Conservation (phyloP, 2,888 invertebrate species). For the Clostera curtula region DNA sequence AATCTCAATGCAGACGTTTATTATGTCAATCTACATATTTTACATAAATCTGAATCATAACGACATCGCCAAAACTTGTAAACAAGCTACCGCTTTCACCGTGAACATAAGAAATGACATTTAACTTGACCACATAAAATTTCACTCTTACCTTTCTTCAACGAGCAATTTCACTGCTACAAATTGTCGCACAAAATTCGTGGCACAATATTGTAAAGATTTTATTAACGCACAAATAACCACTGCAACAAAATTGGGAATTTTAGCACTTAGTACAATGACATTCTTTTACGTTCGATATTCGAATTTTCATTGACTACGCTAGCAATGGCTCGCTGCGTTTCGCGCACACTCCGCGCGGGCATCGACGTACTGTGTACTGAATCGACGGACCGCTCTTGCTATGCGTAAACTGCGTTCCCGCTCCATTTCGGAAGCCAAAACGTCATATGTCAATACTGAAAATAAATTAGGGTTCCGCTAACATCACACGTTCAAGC, state of each 20-base stretch:
- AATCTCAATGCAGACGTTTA: too few species aligned
- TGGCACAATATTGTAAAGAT: constrained; percentile 17
- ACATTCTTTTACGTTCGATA: constrained; percentile 29
- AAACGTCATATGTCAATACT: constrained; percentile 37
- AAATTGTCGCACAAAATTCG: constrained; percentile 20
- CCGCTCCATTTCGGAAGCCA: constrained; percentile 24
- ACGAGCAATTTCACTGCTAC: constrained; percentile 14
- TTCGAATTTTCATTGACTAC: constrained; percentile 40
- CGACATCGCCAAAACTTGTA: too few species aligned
- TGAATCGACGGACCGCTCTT: constrained; percentile 27
- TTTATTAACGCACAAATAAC: constrained; percentile 31
- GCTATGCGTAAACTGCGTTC: too few species aligned
- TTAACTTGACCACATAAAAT: too few species aligned
- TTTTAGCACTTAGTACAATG: constrained; percentile 30
- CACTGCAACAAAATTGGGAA: constrained; percentile 30
- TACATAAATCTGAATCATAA: too few species aligned
- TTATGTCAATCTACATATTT: too few species aligned
- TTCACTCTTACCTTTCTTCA: constrained; percentile 29
- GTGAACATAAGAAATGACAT: constrained; percentile 1
- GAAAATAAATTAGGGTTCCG: constrained; percentile 23
- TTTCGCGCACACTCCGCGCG: constrained; percentile 41
- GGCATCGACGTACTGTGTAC: constrained; percentile 52
- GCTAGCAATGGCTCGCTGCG: constrained; percentile 32
- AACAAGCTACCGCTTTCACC: background rate
- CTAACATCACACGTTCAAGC: too few species aligned